These are phyloP conservation scores for Enteromius paludinosus DNA, from an alignment of 2,797 vertebrate species.

Conservation along the genomic window DNA sequence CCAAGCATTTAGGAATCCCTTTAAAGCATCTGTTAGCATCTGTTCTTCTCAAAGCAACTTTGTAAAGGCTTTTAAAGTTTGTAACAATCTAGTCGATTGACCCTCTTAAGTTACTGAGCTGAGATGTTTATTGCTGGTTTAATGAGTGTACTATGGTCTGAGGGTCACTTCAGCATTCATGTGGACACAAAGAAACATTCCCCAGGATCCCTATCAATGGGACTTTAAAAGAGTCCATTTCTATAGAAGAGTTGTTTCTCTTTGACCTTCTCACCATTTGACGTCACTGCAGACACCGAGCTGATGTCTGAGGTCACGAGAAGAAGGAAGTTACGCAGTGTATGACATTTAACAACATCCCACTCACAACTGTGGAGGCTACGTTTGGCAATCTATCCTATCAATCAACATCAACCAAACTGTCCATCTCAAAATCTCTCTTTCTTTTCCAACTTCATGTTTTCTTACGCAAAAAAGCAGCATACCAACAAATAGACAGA, in stretches of 20 bases:
- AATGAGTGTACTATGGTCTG: constrained; percentile 32
- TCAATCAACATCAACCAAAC: not conserved
- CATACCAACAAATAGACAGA: not conserved
- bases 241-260: constrained; percentile 64
- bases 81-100: not conserved
- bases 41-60: not conserved
- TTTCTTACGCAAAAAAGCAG: not conserved
- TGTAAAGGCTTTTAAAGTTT: not conserved
- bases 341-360: constrained; percentile 38
- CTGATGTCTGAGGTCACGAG: constrained; percentile 57
- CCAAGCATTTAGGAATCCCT: not conserved
- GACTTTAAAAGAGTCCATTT: constrained; percentile 62
- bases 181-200: constrained; percentile 64
- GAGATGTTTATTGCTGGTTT: constrained; percentile 18
- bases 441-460: not conserved
- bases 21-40: not conserved
- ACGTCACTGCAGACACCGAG: constrained; percentile 59
- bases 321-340: constrained; percentile 3
- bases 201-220: constrained; percentile 51
- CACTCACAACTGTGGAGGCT: not conserved
- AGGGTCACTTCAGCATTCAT: constrained; percentile 67
- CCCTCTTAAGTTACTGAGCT: not conserved
- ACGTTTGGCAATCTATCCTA: constrained; percentile 2
- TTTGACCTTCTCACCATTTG: constrained; percentile 55
- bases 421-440: constrained; percentile 4